Conservation (phyloP, 2,113 vertebrate species). For the Salvelinus alpinus region DNA sequence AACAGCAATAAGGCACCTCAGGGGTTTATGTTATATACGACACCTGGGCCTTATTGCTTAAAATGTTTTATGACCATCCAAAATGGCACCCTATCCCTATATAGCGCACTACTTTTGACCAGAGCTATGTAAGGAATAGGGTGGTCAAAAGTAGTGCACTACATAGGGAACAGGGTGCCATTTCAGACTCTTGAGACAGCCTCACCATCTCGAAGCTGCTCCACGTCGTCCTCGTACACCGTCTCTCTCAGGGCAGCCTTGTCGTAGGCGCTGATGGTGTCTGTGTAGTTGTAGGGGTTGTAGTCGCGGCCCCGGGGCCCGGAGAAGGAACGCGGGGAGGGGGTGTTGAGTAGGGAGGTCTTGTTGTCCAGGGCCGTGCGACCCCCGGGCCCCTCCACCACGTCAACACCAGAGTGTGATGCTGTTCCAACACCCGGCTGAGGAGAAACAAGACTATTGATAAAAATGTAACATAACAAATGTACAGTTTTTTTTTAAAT, state of each 20-base stretch:
- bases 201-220: slow-evolving; percentile 85
- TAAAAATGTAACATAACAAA: neutral
- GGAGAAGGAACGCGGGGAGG: slow-evolving; percentile 73
- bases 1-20: no score
- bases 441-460: slow-evolving; percentile 31
- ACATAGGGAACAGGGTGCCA: no score
- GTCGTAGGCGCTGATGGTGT: slow-evolving; percentile 78
- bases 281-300: slow-evolving; percentile 88
- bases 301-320: slow-evolving; percentile 75
- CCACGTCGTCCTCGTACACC: slow-evolving; percentile 83
- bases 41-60: no score
- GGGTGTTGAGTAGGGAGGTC: slow-evolving; percentile 85
- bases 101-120: no score
- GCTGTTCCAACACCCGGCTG: slow-evolving; percentile 66
- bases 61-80: no score
- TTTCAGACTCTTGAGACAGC: no score
- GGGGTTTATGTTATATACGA: no score
- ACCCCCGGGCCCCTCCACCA: slow-evolving; percentile 67
- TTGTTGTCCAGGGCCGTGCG: slow-evolving; percentile 89
- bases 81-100: no score
- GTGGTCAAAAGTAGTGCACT: no score
- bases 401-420: slow-evolving; percentile 66
- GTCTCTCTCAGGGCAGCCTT: slow-evolving; percentile 84
- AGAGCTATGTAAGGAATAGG: no score
- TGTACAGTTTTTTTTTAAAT: no score